phyloP scores from a whole-genome alignment of 35 echinoderm and acorn worm genomes.

The Lytechinus variegatus region DNA sequence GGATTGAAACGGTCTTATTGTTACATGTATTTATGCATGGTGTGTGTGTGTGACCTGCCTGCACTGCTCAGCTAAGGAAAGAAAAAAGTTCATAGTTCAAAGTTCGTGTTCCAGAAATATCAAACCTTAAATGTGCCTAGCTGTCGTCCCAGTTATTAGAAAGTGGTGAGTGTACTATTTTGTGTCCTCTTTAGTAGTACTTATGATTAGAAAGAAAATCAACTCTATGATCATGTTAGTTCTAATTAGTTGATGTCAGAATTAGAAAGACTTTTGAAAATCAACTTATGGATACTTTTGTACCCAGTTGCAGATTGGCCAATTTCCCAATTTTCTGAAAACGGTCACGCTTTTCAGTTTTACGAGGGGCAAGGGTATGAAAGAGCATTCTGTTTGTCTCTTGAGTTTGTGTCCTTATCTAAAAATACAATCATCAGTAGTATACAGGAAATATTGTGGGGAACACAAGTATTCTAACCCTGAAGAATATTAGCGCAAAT shows the following conservation, averaged over 20 bases:
- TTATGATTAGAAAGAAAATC: not conserved
- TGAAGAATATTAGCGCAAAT: too few relatives aligned
- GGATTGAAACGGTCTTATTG: not conserved
- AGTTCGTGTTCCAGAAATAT: not conserved
- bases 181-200: not conserved
- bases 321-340: too few relatives aligned
- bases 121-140: not conserved
- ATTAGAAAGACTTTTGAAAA: too few relatives aligned
- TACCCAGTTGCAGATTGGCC: too few relatives aligned
- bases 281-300: too few relatives aligned
- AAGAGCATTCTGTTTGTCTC: too few relatives aligned
- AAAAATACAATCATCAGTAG: too few relatives aligned
- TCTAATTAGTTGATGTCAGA: not conserved
- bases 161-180: constrained; percentile 18
- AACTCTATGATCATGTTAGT: not conserved
- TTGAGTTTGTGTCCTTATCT: too few relatives aligned
- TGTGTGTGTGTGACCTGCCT: not conserved
- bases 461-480: too few relatives aligned
- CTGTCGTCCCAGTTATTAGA: not conserved
- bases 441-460: too few relatives aligned
- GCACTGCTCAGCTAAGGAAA: constrained; percentile 9
- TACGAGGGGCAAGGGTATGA: too few relatives aligned
- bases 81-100: constrained; percentile 20
- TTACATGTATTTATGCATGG: not conserved
- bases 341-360: too few relatives aligned